phyloP scores from a whole-genome alignment of 2,797 vertebrate species.

The Miichthys miiuy region DNA sequence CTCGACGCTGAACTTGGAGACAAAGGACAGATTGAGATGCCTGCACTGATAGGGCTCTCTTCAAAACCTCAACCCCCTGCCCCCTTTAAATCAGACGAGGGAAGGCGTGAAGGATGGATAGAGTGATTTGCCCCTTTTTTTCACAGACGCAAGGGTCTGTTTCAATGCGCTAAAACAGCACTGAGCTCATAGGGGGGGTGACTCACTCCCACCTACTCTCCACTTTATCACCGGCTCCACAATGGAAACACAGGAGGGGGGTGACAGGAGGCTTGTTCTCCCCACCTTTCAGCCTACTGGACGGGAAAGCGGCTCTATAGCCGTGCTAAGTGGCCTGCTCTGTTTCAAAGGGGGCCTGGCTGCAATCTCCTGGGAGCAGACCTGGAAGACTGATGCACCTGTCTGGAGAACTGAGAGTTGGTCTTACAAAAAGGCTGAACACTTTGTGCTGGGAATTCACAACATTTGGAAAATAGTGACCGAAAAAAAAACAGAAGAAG shows the following conservation, averaged over 20 bases:
- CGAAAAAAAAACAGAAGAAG: background rate
- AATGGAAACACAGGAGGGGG: conserved; percentile 66
- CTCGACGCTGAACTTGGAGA: conserved; percentile 48
- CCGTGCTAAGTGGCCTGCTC: conserved; percentile 77
- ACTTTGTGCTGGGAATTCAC: conserved; percentile 31
- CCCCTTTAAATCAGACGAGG: conserved; percentile 52
- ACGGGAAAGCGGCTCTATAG: conserved; percentile 66
- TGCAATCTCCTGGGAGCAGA: conserved; percentile 65
- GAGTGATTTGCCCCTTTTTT: conserved; percentile 75
- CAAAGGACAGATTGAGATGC: conserved; percentile 76
- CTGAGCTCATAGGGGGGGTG: conserved; percentile 60
- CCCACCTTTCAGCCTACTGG: conserved; percentile 73
- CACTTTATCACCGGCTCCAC: conserved; percentile 77
- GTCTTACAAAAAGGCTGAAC: conserved; percentile 6
- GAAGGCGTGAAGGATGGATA: conserved; percentile 57
- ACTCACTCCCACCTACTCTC: conserved; percentile 70
- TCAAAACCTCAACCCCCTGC: conserved; percentile 34
- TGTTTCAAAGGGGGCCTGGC: conserved; percentile 60
- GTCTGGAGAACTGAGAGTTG: conserved; percentile 43
- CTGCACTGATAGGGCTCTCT: conserved; percentile 60
- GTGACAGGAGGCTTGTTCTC: conserved; percentile 78
- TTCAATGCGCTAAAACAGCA: conserved; percentile 74
- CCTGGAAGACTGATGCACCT: conserved; percentile 62
- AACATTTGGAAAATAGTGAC: conserved; percentile 1
- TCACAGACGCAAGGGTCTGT: conserved; percentile 31